A percentile compares a stretch with the other conserved stretches of the same genome.
Conservation (phyloP, 2,113 vertebrate species). For the Anthoscopus minutus region DNA sequence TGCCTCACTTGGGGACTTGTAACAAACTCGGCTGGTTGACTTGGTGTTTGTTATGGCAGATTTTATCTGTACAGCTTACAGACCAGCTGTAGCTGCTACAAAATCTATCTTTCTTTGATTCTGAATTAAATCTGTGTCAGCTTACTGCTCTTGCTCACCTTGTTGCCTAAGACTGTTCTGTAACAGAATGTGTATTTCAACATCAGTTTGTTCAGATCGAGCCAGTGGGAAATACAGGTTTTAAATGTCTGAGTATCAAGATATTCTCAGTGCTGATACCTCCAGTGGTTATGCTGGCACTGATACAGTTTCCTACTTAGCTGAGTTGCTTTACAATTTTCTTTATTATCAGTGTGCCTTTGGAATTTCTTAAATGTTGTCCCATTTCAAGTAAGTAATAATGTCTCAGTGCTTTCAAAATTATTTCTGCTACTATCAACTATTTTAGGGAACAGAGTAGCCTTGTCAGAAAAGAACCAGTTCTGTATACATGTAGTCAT, state of each 20-base stretch:
- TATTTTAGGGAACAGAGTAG: neutral
- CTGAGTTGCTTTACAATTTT: neutral
- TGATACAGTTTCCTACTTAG: neutral
- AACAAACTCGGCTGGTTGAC: too few relatives aligned
- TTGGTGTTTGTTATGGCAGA: too few relatives aligned
- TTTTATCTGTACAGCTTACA: too few relatives aligned
- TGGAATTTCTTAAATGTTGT: neutral
- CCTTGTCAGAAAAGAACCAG: neutral
- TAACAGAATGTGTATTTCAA: neutral
- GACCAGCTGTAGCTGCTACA: too few relatives aligned
- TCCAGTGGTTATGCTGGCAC: neutral
- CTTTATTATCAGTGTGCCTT: neutral
- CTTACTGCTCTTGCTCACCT: neutral
- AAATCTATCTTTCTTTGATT: neutral
- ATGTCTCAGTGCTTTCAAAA: neutral
- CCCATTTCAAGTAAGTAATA: neutral
- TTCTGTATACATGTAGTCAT: neutral
- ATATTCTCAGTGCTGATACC: neutral
- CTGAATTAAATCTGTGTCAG: neutral
- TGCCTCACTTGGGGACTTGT: too few relatives aligned
- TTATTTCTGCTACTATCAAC: neutral
- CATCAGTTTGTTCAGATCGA: neutral
- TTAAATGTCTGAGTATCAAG: neutral
- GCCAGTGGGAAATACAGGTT: neutral
- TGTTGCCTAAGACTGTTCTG: neutral